Conservation (phyloP, 2,113 vertebrate genomes). For the Hypomesus transpacificus region DNA sequence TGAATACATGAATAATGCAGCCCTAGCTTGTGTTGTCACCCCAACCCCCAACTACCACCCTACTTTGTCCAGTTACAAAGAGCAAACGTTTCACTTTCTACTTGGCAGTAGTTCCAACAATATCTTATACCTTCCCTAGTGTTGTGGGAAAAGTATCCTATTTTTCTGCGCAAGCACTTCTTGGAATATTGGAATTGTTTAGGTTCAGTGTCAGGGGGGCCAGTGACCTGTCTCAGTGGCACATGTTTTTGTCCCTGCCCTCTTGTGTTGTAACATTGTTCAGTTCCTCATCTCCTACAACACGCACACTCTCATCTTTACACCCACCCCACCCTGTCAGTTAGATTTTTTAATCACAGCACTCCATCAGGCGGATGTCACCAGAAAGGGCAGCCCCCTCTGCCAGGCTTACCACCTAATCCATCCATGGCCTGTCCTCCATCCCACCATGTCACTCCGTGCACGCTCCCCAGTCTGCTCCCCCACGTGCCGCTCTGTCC, state of each 20-base stretch:
- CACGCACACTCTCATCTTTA: not conserved
- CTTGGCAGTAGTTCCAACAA: slow-evolving; percentile 9
- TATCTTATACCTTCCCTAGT: slow-evolving; percentile 2
- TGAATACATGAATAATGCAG: slow-evolving; percentile 62
- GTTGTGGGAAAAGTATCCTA: slow-evolving; percentile 32
- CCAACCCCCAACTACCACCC: slow-evolving; percentile 31
- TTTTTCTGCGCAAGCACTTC: slow-evolving; percentile 44
- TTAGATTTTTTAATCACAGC: slow-evolving; percentile 66
- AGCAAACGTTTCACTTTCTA: slow-evolving; percentile 38
- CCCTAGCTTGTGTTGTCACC: slow-evolving; percentile 46
- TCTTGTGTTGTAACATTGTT: no score
- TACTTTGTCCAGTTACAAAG: slow-evolving; percentile 35
- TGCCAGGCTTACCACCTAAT: slow-evolving; percentile 67
- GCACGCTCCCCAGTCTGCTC: slow-evolving; percentile 46
- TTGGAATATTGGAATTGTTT: slow-evolving; percentile 36
- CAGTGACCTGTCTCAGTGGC: slow-evolving; percentile 17
- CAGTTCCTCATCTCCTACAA: not conserved
- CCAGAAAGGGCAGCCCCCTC: slow-evolving; percentile 61
- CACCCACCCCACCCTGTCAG: slow-evolving; percentile 23
- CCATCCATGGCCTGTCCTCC: slow-evolving; percentile 59
- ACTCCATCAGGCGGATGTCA: slow-evolving; percentile 58
- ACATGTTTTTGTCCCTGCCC: no score
- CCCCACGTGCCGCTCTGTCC: slow-evolving; percentile 47
- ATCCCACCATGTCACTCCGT: slow-evolving; percentile 26
- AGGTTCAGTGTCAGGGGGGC: slow-evolving; percentile 23